These are phyloP conservation scores for Odontesthes bonariensis DNA, from an alignment of 2,113 vertebrate species.

Conservation along the genomic window DNA sequence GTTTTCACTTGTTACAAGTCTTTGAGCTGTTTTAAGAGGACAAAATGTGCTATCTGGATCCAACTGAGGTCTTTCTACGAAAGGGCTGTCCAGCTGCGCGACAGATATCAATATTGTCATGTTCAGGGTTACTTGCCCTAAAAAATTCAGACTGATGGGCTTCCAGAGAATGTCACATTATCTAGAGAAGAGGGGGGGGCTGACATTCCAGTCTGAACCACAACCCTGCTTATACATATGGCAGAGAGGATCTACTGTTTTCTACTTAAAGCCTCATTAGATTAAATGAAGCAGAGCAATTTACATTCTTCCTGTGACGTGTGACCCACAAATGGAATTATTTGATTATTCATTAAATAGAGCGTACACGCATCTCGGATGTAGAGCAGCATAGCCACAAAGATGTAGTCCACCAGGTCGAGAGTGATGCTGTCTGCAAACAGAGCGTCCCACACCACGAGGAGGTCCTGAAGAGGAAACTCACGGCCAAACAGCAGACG, in stretches of 20 bases:
- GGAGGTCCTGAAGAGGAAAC: constrained; percentile 95
- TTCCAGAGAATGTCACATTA: not conserved
- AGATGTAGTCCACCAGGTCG: constrained; percentile 95
- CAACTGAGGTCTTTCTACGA: no score
- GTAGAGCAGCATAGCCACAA: constrained; percentile 98
- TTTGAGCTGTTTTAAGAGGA: not conserved
- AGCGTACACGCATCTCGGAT: constrained; percentile 95
- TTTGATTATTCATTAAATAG: constrained; percentile 26
- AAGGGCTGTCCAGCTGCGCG: no score
- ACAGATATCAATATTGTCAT: no score
- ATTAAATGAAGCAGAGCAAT: constrained; percentile 45
- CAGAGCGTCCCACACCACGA: constrained; percentile 97
- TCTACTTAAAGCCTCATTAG: constrained; percentile 44
- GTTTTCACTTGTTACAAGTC: not conserved
- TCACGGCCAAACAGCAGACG: constrained; percentile 95
- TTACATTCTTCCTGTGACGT: constrained; percentile 40
- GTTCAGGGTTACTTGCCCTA: no score
- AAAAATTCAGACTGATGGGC: not conserved
- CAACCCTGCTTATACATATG: not conserved
- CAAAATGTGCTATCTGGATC: no score
- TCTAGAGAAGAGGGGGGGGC: not conserved
- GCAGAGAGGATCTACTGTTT: constrained; percentile 11
- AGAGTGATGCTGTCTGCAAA: constrained; percentile 95
- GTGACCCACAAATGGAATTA: constrained; percentile 11
- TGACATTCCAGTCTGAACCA: not conserved